These are phyloP conservation scores for Plectus sambesii DNA, from an alignment of 1,140 invertebrate species.

Conservation along the genomic window DNA sequence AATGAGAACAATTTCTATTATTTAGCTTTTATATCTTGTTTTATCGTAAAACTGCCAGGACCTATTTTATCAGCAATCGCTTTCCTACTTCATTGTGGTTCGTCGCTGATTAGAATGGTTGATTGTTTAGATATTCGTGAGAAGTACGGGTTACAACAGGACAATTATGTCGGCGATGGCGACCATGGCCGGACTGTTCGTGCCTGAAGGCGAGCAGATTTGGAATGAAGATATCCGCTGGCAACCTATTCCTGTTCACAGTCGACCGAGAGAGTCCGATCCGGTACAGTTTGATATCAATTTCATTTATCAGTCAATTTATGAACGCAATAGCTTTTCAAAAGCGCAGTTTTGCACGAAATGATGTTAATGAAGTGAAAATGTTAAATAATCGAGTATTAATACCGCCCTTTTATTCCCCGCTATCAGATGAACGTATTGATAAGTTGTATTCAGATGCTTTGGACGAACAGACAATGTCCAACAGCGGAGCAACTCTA, in stretches of 20 bases:
- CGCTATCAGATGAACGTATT: conserved; percentile 17
- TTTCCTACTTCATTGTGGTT: conserved; percentile 8
- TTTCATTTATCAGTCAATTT: too few relatives aligned
- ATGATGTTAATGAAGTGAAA: too few relatives aligned
- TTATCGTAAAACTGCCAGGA: too few relatives aligned
- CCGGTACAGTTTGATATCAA: too few relatives aligned
- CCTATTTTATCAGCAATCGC: conserved; percentile 5
- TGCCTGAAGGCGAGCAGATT: conserved; percentile 31
- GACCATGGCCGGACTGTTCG: conserved; percentile 45
- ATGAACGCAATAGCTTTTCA: too few relatives aligned
- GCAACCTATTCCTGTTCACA: conserved; percentile 47
- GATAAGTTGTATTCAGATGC: conserved; percentile 3
- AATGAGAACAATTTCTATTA: too few relatives aligned
- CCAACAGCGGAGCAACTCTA: conserved; percentile 14
- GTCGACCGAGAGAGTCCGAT: too few relatives aligned
- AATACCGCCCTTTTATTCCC: too few relatives aligned
- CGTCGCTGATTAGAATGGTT: not conserved
- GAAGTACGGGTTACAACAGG: conserved; percentile 42
- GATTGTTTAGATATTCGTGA: conserved; percentile 30
- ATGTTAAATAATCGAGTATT: too few relatives aligned
- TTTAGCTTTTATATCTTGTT: too few relatives aligned
- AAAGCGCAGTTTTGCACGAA: too few relatives aligned
- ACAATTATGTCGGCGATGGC: conserved; percentile 45
- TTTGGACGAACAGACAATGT: conserved; percentile 20
- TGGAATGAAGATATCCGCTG: conserved; percentile 36